These are phyloP conservation scores for Psylliodes chrysocephalus DNA, from an alignment of 2,888 invertebrate genomes.

Conservation along the genomic window DNA sequence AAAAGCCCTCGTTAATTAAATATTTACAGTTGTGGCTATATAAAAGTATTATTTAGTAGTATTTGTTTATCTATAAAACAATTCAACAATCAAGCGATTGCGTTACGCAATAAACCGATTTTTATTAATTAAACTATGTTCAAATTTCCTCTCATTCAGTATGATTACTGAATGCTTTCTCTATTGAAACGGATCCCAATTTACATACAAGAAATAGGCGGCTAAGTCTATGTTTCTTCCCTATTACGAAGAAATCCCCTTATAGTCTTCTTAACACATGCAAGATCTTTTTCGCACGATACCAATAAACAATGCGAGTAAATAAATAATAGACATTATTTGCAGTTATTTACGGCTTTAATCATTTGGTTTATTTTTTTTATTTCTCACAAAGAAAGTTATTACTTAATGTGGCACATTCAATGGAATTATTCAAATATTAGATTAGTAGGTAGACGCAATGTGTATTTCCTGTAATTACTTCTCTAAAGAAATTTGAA, in stretches of 20 bases:
- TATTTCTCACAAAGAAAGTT: constrained; percentile 36
- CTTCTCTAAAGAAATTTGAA: background rate
- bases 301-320: constrained; percentile 33
- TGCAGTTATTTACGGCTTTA: constrained; percentile 31
- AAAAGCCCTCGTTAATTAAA: too few relatives aligned
- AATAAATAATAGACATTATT: constrained; percentile 40
- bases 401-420: constrained; percentile 25
- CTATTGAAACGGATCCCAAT: constrained; percentile 12
- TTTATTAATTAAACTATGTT: constrained; percentile 4
- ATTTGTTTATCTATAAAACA: too few relatives aligned
- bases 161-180: constrained; percentile 21
- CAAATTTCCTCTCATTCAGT: constrained; percentile 5
- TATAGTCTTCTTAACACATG: constrained; percentile 18
- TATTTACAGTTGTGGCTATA: too few relatives aligned
- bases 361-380: constrained; percentile 31
- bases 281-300: constrained; percentile 35
- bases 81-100: background rate
- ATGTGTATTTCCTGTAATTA: constrained; percentile 10
- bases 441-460: constrained; percentile 7
- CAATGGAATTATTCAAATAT: constrained; percentile 14
- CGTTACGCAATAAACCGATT: background rate
- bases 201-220: constrained; percentile 20
- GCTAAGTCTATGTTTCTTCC: constrained; percentile 3
- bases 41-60: too few relatives aligned
- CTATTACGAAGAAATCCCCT: constrained; percentile 14